Base-by-base conservation (phyloP, 2,888 invertebrate species). In the Choreutis nemorana region DNA sequence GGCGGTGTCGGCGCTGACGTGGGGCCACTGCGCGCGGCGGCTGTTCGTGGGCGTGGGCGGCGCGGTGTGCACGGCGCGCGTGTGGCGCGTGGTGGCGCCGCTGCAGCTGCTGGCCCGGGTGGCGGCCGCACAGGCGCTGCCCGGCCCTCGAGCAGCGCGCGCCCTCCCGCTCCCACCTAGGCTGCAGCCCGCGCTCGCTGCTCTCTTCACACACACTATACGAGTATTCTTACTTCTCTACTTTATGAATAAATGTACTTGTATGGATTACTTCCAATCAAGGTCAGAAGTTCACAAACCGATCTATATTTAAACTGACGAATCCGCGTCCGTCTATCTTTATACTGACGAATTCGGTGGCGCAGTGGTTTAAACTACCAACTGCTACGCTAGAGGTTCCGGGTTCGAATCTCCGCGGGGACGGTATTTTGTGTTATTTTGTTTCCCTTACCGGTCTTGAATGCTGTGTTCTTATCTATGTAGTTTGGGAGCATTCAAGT, bases 1-100 rank as follows among this genome's bases (percentile, higher is more conserved):
- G 41, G 87, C 89, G 3, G 91, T 97, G 30, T 91, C 94, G 28
- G 95, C 97, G 1, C 78, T 99, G 52, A 97, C 97, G 5, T 99
- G 98, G 98, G 98, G 97, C 14, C 97, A 98, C 81, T 96, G 96
- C 61, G 98, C 97, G 60, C 90, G 94, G 44, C 83, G 98, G 14
- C 81, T 99, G 42, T 97, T 98, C 66, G 87, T 98, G 30, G 60
- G 64, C 32, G 72, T 62, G 36, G 97, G 97, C 8, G 90, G 91
- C 26, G 88, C 90, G 50, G 87, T 94, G 48, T 94, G 95, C 67
- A 93, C 95, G 37, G 97, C 96, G 23, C 94, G 97, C 85, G 91
- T 98, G 30, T 93, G 92, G 50, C 81, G 94, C 38, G 85, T 91
- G 31, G 91, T 97, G 39, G 94, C 95, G 29, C 91, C 94, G 29